Evolutionary conservation across 2,113 vertebrate species (phyloP), one percentile per base, ranked within the genome.

Genomic region (Lanius ludovicianus): DNA sequence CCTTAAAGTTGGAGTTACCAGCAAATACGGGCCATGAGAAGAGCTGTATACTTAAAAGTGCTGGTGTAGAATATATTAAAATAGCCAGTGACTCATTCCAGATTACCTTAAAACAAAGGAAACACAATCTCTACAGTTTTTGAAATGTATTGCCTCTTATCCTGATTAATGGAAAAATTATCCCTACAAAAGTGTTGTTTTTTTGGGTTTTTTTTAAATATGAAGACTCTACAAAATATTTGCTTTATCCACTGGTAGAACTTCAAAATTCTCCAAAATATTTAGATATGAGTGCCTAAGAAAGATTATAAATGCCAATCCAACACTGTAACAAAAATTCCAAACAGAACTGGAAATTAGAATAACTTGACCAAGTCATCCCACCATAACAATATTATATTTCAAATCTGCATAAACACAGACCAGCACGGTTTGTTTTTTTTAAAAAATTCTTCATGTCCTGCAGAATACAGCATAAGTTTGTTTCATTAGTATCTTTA

Each of bases 241-340:
- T 94, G 81, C 35, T 85, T 88, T 93, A 83, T 56, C 81, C 69
- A 67, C 47, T 86, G 75, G 79, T 65, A 88, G 74, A 59, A 50
- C 64, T 81, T 69, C 46, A 85, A 68, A 87, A 79, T 76, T 88
- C 77, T 86, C 83, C 67, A 94, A 92, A 90, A 91, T 89, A 97
- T 92, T 94, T 60, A 81, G 67, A 89, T 82, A 50, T 78, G 74
- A 59, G 76, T 74, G 64, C 79, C 95, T 85, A 90, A 42, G 79
- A 73, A 92, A 62, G 91, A 87, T 96, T 85, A 92, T 44, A 97
- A 79, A 95, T 70, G 93, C 95, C 93, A 97, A 94, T 96, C 93
- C 91, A 96, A 97, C 79, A 83, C 39, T n/a, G 35, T 79, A 87
- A 94, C 79, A 95, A 94, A 95, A 97, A 95, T 52, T 96, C 90